Evolutionary conservation across 30 jellyfish, hydroid and myxozoan genomes (phyloP).

Genomic region (Chrysaora quinquecirrha): DNA sequence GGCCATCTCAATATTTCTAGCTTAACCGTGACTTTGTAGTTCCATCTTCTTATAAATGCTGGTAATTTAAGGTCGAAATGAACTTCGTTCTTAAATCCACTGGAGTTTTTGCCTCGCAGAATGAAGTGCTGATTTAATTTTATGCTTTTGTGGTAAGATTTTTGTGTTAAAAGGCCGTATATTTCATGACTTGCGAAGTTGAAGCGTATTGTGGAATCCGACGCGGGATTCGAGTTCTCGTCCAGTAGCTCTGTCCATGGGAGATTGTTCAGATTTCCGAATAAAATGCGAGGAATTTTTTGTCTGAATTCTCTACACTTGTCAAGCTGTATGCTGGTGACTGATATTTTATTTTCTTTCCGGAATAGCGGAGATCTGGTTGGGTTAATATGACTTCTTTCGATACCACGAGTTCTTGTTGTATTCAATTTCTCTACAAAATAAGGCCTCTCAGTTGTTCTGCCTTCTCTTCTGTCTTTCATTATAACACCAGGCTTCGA

Average conservation of each 20-base stretch:
- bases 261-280: no score
- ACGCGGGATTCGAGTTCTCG: no score
- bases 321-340: not conserved
- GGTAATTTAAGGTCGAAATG: not conserved
- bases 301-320: no score
- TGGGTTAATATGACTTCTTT: not conserved
- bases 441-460: not conserved
- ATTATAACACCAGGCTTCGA: not conserved
- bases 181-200: not conserved
- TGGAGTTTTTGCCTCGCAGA: not conserved
- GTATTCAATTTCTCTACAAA: not conserved
- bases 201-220: not conserved
- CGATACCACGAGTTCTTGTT: not conserved
- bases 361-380: not conserved
- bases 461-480: not conserved
- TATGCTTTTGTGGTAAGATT: not conserved
- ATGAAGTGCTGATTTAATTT: not conserved
- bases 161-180: not conserved
- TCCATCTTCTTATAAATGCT: constrained; percentile 20
- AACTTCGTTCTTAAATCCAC: not conserved
- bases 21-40: not conserved
- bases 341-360: not conserved
- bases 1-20: not conserved
- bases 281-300: no score
- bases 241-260: no score